phyloP scores from a whole-genome alignment of 2,888 invertebrate genomes.

The Eudasyphora cyanicolor region DNA sequence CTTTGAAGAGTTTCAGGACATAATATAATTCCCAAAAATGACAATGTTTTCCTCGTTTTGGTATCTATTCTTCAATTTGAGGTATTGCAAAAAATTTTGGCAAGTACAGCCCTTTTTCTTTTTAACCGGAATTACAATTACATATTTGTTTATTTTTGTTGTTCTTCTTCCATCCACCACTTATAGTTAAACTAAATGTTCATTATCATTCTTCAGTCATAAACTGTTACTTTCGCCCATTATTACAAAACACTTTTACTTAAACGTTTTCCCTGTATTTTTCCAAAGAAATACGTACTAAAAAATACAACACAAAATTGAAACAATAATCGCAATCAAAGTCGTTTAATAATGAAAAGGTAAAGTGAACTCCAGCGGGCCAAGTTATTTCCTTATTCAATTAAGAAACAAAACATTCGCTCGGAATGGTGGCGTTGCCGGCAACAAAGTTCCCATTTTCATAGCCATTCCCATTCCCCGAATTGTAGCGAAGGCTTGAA shows the following conservation, averaged over 20 bases:
- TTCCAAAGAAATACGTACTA: background rate
- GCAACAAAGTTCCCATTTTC: slow-evolving; percentile 18
- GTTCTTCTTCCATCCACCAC: background rate
- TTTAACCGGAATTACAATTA: background rate
- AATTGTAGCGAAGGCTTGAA: no score
- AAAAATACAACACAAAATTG: background rate
- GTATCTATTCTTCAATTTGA: no score
- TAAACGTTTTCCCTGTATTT: slow-evolving; percentile 17
- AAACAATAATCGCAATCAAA: slow-evolving; percentile 32
- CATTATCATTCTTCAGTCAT: slow-evolving; percentile 21
- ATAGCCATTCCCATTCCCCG: no score
- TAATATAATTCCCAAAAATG: no score
- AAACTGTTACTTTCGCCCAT: slow-evolving; percentile 51
- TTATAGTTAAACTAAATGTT: background rate
- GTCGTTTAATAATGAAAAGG: slow-evolving; percentile 7
- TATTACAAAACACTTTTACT: slow-evolving; percentile 45
- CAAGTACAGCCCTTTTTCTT: no score
- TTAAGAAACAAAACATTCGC: slow-evolving; percentile 44
- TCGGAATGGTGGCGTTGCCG: background rate
- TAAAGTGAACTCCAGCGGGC: slow-evolving; percentile 5
- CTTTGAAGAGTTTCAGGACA: no score
- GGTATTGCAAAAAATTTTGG: no score
- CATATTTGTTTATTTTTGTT: background rate
- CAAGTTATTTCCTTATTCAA: slow-evolving; percentile 53
- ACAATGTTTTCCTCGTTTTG: no score